Evolutionary conservation across 2,888 invertebrate species (phyloP).

Genomic region (Bellardia pandia): DNA sequence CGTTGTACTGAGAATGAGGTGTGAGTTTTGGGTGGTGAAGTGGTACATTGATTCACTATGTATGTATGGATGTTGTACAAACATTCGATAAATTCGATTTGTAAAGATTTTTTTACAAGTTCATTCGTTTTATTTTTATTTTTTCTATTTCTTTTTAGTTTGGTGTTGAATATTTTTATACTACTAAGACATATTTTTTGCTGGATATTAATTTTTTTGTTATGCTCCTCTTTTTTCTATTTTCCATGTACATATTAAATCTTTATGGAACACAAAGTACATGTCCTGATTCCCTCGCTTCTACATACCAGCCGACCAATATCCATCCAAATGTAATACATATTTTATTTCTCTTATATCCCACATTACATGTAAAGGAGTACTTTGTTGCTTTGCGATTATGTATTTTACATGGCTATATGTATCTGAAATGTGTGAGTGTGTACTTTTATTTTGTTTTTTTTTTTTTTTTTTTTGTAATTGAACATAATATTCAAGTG

Average conservation of each 20-base stretch:
- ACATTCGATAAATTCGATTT: conserved; percentile 57
- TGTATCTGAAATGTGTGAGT: background rate
- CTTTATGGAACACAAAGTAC: conserved; percentile 37
- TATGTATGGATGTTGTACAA: background rate
- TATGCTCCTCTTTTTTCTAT: conserved; percentile 9
- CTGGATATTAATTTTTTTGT: conserved; percentile 47
- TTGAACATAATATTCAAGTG: conserved; percentile 51
- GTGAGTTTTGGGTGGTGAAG: background rate
- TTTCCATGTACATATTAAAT: conserved; percentile 41
- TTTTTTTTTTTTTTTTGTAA: conserved; percentile 26
- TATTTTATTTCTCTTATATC: conserved; percentile 17
- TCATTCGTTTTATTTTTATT: conserved; percentile 36
- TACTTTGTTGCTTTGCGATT: conserved; percentile 39
- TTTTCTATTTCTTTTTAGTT: conserved; percentile 35
- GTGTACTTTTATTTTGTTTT: background rate
- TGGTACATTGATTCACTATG: background rate
- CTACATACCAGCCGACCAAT: background rate
- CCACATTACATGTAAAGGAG: conserved; percentile 10
- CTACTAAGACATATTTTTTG: conserved; percentile 50
- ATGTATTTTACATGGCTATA: conserved; percentile 22
- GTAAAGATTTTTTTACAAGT: conserved; percentile 50
- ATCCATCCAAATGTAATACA: conserved; percentile 16
- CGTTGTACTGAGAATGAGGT: background rate
- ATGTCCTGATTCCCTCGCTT: conserved; percentile 2
- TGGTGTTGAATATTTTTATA: conserved; percentile 58